A percentile compares a stretch with the other conserved stretches of the same genome.
Evolutionary conservation across 2,888 invertebrate species (phyloP).

Genomic region (Sesia bembeciformis): DNA sequence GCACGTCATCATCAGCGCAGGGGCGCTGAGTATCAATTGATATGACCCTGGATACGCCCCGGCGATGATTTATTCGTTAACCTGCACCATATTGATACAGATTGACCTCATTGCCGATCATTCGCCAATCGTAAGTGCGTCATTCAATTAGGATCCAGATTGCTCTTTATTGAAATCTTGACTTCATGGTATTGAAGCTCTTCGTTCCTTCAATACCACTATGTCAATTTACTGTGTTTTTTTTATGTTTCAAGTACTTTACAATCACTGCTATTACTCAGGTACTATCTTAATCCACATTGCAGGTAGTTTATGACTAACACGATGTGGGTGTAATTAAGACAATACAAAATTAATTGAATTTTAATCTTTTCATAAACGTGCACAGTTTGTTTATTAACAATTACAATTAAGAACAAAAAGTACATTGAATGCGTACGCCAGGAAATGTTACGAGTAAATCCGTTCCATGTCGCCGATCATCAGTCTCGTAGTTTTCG

Average conservation of each 20-base stretch:
- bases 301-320: no score
- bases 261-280: no score
- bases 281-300: no score
- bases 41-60: slow-evolving; percentile 54
- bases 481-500: slow-evolving; percentile 20
- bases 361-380: no score
- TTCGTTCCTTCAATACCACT: no score
- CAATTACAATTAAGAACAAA: neutral
- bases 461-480: slow-evolving; percentile 28
- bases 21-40: slow-evolving; percentile 42
- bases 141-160: neutral
- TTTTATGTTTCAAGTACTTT: no score
- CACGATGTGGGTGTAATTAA: no score
- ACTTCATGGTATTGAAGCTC: no score
- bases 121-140: neutral
- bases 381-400: no score
- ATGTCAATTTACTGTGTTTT: no score
- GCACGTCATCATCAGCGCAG: slow-evolving; percentile 1
- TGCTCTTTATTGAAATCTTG: no score
- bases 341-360: no score
- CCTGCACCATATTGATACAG: slow-evolving; percentile 51
- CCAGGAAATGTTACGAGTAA: slow-evolving; percentile 2
- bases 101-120: slow-evolving; percentile 43
- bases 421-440: neutral
- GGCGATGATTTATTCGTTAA: slow-evolving; percentile 64